Conservation (phyloP, 92 coral and sea anemone species). For the Blastomussa wellsi region DNA sequence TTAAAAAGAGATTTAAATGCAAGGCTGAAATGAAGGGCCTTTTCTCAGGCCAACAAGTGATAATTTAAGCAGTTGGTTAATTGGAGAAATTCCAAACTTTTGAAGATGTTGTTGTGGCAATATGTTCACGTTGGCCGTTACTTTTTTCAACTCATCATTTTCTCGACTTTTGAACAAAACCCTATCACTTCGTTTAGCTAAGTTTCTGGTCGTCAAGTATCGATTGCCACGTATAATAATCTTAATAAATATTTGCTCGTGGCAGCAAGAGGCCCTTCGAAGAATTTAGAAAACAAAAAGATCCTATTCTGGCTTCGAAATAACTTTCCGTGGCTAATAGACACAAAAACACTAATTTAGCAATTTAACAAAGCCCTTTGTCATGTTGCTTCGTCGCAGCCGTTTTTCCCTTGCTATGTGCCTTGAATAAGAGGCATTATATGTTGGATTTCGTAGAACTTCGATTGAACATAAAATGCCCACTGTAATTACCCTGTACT, state of each 20-base stretch:
- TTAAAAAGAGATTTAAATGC: neutral
- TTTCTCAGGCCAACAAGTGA: slow-evolving; percentile 5
- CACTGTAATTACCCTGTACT: too few species aligned
- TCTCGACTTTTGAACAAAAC: slow-evolving; percentile 3
- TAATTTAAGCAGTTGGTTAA: slow-evolving; percentile 5
- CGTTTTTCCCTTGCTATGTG: too few species aligned
- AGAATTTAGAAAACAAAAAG: neutral
- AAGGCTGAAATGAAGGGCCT: neutral
- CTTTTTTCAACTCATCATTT: neutral
- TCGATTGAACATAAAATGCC: neutral
- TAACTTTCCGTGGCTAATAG: neutral
- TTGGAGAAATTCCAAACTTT: slow-evolving; percentile 22
- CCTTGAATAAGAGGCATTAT: neutral
- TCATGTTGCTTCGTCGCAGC: too few species aligned
- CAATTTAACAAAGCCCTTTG: neutral
- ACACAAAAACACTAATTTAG: neutral
- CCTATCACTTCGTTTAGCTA: neutral
- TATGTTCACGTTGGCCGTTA: neutral
- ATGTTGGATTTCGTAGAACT: neutral
- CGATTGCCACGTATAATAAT: neutral
- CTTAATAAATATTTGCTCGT: slow-evolving; percentile 3
- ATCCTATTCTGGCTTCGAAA: neutral
- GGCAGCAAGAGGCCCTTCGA: too few species aligned
- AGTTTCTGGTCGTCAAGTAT: neutral
- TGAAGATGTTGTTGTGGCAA: slow-evolving; percentile 17